Percentiles rank a stretch among this genome's conserved stretches.
These are phyloP conservation scores for Felis chaus DNA, from an alignment of 2,113 vertebrate species.

Conservation along the genomic window DNA sequence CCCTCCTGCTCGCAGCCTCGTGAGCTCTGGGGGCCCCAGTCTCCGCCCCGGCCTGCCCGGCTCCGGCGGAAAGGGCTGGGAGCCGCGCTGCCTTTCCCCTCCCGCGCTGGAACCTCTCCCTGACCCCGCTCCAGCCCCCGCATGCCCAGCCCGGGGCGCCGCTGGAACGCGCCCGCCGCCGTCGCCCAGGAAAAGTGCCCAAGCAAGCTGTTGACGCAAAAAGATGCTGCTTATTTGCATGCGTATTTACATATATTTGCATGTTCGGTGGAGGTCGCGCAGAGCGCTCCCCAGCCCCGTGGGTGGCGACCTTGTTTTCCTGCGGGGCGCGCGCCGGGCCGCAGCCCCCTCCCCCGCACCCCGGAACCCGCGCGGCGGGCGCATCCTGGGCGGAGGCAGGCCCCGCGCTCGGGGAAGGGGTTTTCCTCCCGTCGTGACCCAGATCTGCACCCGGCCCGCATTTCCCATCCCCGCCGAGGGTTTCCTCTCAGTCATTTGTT, in stretches of 20 bases:
- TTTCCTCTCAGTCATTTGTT: slow-evolving; percentile 76
- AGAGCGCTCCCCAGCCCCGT: not conserved
- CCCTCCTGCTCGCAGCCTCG: not conserved
- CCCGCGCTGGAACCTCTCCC: not conserved
- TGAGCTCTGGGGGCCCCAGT: not conserved
- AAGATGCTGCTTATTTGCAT: slow-evolving; percentile 72
- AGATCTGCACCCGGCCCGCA: slow-evolving; percentile 43
- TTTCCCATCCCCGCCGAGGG: slow-evolving; percentile 43
- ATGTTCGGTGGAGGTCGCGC: slow-evolving; percentile 8
- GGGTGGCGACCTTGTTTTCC: slow-evolving; percentile 41
- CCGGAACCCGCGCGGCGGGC: slow-evolving; percentile 39
- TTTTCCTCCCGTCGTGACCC: slow-evolving; percentile 68
- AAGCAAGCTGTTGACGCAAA: slow-evolving; percentile 63
- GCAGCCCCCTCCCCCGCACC: slow-evolving; percentile 69
- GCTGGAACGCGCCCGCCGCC: not conserved
- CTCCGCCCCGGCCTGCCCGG: not conserved
- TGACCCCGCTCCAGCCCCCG: not conserved
- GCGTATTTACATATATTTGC: slow-evolving; percentile 51
- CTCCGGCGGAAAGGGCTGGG: not conserved
- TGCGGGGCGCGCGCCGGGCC: not conserved
- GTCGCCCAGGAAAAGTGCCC: slow-evolving; percentile 59
- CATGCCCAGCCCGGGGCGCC: not conserved
- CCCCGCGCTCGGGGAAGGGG: slow-evolving; percentile 52
- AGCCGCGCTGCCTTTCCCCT: not conserved
- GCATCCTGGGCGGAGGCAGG: slow-evolving; percentile 68